Conservation (phyloP, 2,888 invertebrate species). For the Kryphioiulus occultus region DNA sequence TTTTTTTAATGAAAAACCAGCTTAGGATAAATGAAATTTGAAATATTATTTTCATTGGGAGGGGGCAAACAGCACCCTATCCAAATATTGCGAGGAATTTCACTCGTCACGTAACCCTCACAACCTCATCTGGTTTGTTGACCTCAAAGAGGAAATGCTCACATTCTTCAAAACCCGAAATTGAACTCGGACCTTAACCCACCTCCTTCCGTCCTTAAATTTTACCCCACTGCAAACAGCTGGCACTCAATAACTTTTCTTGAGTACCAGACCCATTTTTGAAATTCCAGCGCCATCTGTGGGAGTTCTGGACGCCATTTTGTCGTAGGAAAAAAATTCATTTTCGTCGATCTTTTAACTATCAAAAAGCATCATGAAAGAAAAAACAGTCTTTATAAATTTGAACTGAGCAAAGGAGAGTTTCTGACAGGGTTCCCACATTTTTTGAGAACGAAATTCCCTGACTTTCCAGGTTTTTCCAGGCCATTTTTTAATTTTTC, state of each 20-base stretch:
- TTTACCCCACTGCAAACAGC: not conserved
- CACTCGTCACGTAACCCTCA: not conserved
- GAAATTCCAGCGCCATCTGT: no score
- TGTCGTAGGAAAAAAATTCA: no score
- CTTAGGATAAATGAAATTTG: not conserved
- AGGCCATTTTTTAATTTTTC: no score
- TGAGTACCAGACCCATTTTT: not conserved
- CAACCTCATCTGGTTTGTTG: slow-evolving; percentile 23
- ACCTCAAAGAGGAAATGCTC: not conserved
- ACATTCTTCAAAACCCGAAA: not conserved
- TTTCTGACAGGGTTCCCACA: no score
- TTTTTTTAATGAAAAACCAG: not conserved
- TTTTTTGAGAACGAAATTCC: no score
- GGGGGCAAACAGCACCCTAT: not conserved
- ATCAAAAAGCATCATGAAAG: no score
- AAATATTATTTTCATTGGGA: not conserved
- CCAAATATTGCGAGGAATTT: not conserved
- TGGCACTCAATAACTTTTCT: not conserved
- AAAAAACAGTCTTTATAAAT: no score
- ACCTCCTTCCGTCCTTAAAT: not conserved
- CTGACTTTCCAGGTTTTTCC: no score
- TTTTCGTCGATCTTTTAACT: no score
- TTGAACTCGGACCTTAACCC: not conserved
- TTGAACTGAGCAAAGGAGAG: no score
- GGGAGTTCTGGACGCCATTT: no score